Evolutionary conservation across 2,888 invertebrate species (phyloP).

Genomic region (Entomobrya proxima): DNA sequence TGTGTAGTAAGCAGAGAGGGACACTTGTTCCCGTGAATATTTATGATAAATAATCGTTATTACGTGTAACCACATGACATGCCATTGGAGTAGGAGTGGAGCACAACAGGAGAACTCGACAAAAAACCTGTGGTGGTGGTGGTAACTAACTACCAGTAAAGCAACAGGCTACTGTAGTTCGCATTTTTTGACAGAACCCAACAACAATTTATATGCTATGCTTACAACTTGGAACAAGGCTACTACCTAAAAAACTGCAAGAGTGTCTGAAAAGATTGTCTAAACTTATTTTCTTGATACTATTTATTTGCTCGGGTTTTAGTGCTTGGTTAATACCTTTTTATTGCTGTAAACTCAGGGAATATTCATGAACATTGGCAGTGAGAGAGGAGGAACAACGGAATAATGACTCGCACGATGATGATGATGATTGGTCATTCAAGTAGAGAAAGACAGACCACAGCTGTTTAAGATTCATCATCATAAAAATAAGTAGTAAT

Average conservation of each 20-base stretch:
- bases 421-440: not conserved
- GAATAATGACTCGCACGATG: not conserved
- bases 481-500: conserved; percentile 17
- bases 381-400: conserved; percentile 8
- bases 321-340: not conserved
- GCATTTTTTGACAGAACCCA: conserved; percentile 12
- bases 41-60: not conserved
- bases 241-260: no score
- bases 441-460: not conserved
- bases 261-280: not conserved
- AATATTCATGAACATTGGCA: not conserved
- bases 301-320: not conserved
- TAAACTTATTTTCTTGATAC: not conserved
- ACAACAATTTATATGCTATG: not conserved
- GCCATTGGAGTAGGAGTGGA: not conserved
- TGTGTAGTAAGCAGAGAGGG: not conserved
- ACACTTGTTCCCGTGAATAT: conserved; percentile 48
- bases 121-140: not conserved
- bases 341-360: not conserved
- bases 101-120: not conserved
- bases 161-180: conserved; percentile 54
- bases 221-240: no score
- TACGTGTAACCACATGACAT: not conserved
- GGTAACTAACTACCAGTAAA: not conserved
- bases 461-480: conserved; percentile 19